A percentile compares a stretch with the other conserved stretches of the same genome.
phyloP scores from a whole-genome alignment of 2,888 invertebrate genomes.

The Aspidiotus rigidus region DNA sequence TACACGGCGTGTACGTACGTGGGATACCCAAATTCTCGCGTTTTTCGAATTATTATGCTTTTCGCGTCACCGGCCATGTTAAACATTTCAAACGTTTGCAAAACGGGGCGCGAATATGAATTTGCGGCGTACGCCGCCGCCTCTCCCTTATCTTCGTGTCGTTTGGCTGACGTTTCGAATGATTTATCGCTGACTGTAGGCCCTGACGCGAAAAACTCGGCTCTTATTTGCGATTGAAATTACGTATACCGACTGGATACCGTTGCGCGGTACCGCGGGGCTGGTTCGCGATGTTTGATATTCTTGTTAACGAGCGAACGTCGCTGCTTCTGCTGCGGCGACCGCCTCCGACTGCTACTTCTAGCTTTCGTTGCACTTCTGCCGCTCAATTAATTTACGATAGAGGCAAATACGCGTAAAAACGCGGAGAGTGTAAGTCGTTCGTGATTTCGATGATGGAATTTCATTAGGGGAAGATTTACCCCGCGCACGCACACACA shows the following conservation, averaged over 20 bases:
- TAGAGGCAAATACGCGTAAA: too few relatives aligned
- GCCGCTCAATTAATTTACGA: too few relatives aligned
- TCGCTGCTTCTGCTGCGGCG: too few relatives aligned
- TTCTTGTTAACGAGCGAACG: neutral
- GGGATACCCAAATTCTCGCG: neutral
- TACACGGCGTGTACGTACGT: too few relatives aligned
- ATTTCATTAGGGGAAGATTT: too few relatives aligned
- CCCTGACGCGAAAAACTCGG: neutral
- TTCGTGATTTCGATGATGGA: too few relatives aligned
- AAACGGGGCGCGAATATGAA: conserved; percentile 30
- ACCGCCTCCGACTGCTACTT: too few relatives aligned
- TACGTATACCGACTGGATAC: neutral
- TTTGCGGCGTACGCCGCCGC: conserved; percentile 10
- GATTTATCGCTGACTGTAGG: neutral
- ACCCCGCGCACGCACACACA: too few relatives aligned
- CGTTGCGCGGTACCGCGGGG: neutral
- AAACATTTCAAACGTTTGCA: conserved; percentile 28
- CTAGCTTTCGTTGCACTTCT: too few relatives aligned
- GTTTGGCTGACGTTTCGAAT: neutral
- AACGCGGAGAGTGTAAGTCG: too few relatives aligned
- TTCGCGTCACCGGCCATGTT: conserved; percentile 27
- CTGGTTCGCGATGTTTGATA: neutral
- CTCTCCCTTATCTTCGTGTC: neutral
- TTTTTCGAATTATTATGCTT: conserved; percentile 25
- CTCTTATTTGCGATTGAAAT: neutral